Percentiles rank a stretch among this genome's conserved stretches.
Conservation (phyloP, 2,113 vertebrate genomes). For the Hippocampus guttulatus region DNA sequence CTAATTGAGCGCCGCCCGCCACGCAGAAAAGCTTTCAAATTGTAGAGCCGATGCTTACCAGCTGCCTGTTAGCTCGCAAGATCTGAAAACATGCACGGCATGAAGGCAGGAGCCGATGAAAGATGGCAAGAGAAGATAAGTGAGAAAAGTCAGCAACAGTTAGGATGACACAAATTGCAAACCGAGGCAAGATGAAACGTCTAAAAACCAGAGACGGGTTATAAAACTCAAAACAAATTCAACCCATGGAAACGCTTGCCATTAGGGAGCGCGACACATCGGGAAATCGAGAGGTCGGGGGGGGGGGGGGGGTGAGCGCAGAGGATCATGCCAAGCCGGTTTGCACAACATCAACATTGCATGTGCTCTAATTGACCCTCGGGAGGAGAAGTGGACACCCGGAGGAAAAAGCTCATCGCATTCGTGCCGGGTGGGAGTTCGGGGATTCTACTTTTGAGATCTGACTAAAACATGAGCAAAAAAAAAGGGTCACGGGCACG, state of each 20-base stretch:
- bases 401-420: not conserved
- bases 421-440: not conserved
- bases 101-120: slow-evolving; percentile 72
- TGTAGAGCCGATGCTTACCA: slow-evolving; percentile 81
- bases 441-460: not conserved
- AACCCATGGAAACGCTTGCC: not conserved
- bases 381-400: not conserved
- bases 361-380: not conserved
- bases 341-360: slow-evolving; percentile 6
- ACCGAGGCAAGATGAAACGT: slow-evolving; percentile 21
- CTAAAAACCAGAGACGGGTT: not conserved
- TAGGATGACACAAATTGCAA: slow-evolving; percentile 18
- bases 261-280: slow-evolving; percentile 21
- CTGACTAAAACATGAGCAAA: not conserved
- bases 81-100: slow-evolving; percentile 85
- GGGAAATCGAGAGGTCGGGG: slow-evolving; percentile 20
- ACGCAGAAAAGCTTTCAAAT: slow-evolving; percentile 51
- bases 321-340: slow-evolving; percentile 6
- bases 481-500: slow-evolving; percentile 11
- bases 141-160: slow-evolving; percentile 35
- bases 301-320: not conserved
- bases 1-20: slow-evolving; percentile 13
- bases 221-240: too few species aligned
- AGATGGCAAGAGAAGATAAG: slow-evolving; percentile 49
- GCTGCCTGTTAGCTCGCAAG: slow-evolving; percentile 90